Evolutionary conservation across 2,113 vertebrate genomes (phyloP).

Genomic region (Sylvilagus bachmani): DNA sequence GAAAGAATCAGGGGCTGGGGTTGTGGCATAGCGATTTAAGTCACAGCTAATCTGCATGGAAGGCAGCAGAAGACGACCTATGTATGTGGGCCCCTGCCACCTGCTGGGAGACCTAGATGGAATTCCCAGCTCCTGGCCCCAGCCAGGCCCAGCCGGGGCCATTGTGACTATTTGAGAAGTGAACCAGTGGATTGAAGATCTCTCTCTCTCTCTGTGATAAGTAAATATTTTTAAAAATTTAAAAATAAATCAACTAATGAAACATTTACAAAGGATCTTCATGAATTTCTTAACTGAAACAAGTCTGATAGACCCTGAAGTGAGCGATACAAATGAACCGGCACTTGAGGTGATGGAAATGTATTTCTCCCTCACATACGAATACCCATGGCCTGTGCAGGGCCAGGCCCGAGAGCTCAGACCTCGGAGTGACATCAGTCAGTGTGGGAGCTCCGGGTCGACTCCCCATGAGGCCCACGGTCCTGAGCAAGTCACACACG

Average conservation of each 20-base stretch:
- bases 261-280: neutral
- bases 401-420: neutral
- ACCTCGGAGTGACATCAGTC: neutral
- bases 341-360: neutral
- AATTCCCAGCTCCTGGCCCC: too few relatives aligned
- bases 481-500: neutral
- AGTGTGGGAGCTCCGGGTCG: neutral
- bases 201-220: too few relatives aligned
- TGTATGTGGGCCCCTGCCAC: too few relatives aligned
- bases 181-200: too few relatives aligned
- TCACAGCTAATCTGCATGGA: too few relatives aligned
- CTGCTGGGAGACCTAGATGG: too few relatives aligned
- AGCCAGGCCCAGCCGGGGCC: too few relatives aligned
- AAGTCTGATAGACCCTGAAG: neutral
- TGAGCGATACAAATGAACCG: neutral
- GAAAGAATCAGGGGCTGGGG: too few relatives aligned
- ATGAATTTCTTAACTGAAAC: constrained; percentile 10
- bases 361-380: constrained; percentile 16
- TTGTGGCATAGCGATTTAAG: too few relatives aligned
- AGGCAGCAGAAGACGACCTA: too few relatives aligned
- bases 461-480: accelerated
- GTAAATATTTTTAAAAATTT: too few relatives aligned
- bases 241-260: neutral
- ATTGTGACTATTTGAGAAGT: too few relatives aligned
- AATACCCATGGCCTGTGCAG: neutral